Percentiles rank a stretch among this genome's conserved stretches.
Conservation (phyloP, 2,888 invertebrate genomes). For the Stomorhina lunata region DNA sequence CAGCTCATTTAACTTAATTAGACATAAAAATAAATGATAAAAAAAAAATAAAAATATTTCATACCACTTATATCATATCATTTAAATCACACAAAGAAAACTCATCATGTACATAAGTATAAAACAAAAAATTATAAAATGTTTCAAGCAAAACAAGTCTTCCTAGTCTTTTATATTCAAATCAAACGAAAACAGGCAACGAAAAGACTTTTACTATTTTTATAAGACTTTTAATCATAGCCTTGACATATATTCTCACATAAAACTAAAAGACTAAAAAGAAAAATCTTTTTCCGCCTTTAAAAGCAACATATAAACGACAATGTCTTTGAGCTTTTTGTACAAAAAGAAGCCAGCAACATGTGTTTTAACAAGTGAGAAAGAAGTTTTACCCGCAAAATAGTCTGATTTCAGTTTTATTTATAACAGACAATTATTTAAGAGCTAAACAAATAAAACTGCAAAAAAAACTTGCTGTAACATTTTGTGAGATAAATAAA, state of each 20-base stretch:
- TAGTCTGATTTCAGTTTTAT: not conserved
- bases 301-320: not conserved
- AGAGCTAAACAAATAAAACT: not conserved
- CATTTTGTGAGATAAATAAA: conserved; percentile 51
- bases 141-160: not conserved
- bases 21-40: not conserved
- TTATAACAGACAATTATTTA: conserved; percentile 33
- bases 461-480: conserved; percentile 35
- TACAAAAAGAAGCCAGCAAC: not conserved
- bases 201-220: conserved; percentile 25
- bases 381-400: not conserved
- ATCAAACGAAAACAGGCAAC: not conserved
- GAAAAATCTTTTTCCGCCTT: conserved; percentile 9
- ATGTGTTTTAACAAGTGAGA: not conserved
- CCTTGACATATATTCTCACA: conserved; percentile 63
- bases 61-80: not conserved
- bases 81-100: not conserved
- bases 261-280: conserved; percentile 29
- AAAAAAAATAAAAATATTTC: not conserved
- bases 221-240: conserved; percentile 41
- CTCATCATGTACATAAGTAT: no score
- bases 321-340: conserved; percentile 21
- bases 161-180: not conserved
- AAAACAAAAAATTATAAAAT: no score
- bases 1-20: not conserved